phyloP scores from a whole-genome alignment of 2,113 vertebrate genomes.

The Ceyx cyanopectus region DNA sequence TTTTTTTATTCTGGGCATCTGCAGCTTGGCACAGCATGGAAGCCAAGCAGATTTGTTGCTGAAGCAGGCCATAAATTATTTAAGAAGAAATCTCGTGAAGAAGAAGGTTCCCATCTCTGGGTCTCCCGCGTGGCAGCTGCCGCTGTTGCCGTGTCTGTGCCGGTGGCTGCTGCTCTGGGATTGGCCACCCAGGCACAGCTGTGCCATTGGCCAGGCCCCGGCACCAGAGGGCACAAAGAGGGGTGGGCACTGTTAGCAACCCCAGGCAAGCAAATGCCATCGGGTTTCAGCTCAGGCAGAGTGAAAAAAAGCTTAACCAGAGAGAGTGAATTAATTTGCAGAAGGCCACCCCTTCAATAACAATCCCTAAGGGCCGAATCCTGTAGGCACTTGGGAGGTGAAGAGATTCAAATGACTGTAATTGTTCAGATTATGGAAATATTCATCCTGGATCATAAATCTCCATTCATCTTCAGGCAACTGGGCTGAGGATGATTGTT shows the following conservation, averaged over 20 bases:
- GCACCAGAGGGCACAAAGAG: background rate
- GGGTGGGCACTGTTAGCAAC: background rate
- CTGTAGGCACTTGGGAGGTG: background rate
- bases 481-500: background rate
- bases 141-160: conserved; percentile 40
- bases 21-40: conserved; percentile 70
- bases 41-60: conserved; percentile 70
- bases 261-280: conserved; percentile 1
- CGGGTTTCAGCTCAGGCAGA: background rate
- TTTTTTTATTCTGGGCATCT: conserved; percentile 40
- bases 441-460: conserved; percentile 46
- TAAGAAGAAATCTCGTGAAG: conserved; percentile 65
- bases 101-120: conserved; percentile 9
- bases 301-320: background rate
- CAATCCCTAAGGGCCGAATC: background rate
- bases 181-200: background rate
- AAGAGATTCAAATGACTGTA: conserved; percentile 40
- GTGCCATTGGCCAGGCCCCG: conserved; percentile 37
- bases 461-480: conserved; percentile 52
- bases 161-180: conserved; percentile 3
- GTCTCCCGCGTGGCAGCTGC: conserved; percentile 30
- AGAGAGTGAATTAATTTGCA: background rate
- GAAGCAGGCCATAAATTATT: conserved; percentile 67
- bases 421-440: conserved; percentile 51
- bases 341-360: background rate